A percentile compares a stretch with the other conserved stretches of the same genome.
Conservation (phyloP, 1,140 invertebrate species). For the Pseudomyrmex concolor region DNA sequence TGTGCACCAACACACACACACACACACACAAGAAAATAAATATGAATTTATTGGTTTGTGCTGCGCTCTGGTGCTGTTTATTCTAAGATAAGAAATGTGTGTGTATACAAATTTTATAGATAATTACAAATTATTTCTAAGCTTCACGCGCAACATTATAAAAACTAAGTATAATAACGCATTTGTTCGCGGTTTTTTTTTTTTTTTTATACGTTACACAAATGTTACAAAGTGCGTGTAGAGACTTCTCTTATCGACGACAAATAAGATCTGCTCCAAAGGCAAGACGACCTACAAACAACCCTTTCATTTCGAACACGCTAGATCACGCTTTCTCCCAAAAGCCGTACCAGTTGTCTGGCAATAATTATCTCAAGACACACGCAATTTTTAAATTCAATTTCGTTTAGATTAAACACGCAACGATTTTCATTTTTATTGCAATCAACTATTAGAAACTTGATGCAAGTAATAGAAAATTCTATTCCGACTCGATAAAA, state of each 20-base stretch:
- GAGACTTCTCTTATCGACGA: conserved; percentile 43
- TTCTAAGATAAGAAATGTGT: background rate
- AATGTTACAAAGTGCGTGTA: background rate
- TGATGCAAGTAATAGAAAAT: no score
- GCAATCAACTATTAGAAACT: no score
- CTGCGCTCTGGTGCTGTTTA: conserved; percentile 31
- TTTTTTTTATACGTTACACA: background rate
- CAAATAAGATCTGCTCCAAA: conserved; percentile 39
- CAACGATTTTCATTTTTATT: no score
- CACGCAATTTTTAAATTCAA: no score
- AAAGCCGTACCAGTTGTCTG: background rate
- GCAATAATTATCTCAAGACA: background rate
- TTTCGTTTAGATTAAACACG: no score
- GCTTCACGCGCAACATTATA: background rate
- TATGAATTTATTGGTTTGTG: conserved; percentile 22
- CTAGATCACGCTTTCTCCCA: conserved; percentile 41
- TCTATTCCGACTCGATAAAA: no score
- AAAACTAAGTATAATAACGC: background rate
- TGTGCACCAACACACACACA: no score
- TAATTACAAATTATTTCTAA: background rate
- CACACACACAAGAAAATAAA: background rate
- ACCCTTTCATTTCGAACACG: conserved; percentile 16
- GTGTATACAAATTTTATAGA: background rate
- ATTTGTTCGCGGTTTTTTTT: background rate
- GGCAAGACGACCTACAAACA: conserved; percentile 4